Evolutionary conservation across 1,140 invertebrate species (phyloP), one percentile per base, ranked within the genome.

Genomic region (Apis cerana): DNA sequence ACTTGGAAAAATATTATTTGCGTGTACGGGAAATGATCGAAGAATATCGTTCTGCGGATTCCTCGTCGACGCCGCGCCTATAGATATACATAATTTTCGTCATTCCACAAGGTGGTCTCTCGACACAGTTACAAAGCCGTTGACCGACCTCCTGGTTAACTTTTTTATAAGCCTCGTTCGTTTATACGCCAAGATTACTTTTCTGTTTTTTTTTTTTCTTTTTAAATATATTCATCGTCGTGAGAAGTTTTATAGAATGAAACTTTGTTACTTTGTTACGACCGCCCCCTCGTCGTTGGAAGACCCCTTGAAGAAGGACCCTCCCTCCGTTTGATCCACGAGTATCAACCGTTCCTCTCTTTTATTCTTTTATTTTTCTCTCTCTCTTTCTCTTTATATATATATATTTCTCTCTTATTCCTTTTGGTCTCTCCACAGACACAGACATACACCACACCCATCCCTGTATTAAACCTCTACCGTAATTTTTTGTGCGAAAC

Each of bases 221-320:
- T 43, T 58, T 52, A n/a, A n/a, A n/a, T 48, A n/a, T 48, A n/a
- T n/a, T 54, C 33, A 27, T 56, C 52, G 58, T 33, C 33, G 17
- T 67, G 54, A 59, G 50, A 15, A 58, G 56, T 75, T 80, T 75
- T 71, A 19, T 85, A 69, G 23, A 27, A 15, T 58, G 33, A 50
- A 58, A 75, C 52, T 79, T 82, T 79, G 67, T 83, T 83, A 84
- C 78, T 84, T 84, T 84, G 65, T 84, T 84, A 84, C 65, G 68
- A 80, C 48, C 82, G 80, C 65, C 80, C 33, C 75, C 75, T 78
- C 81, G 75, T 78, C 75, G 75, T 82, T 82, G 74, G 75, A 82
- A 78, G 75, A 76, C 23, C 59, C 59, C 52, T 12, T 12, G 3
- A 19, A 77, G 21, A 68, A 59, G 5, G 8, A 52, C 23, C 10